Base-by-base conservation (phyloP, 2,888 invertebrate genomes). In the Phaonia tiefii region DNA sequence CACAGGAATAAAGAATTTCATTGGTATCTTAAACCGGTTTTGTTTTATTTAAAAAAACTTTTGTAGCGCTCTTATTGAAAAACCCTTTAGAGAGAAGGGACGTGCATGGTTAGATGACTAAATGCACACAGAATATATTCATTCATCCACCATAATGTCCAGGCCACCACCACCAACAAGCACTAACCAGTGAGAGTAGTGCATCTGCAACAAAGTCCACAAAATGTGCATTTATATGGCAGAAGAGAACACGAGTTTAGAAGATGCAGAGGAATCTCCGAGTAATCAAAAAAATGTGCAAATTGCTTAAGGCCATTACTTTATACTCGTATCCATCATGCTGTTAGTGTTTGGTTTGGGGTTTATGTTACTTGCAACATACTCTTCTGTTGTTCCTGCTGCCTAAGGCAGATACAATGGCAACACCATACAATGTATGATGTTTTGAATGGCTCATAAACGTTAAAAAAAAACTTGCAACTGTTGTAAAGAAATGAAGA, bases 221-320 rank as follows among this genome's bases (percentile, higher is more conserved):
- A 56, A 20, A 15, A 22, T 25, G n/a, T 60, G 10, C 17, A 60
- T 37, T 60, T 60, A n/a, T 60, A 60, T 60, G 60, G 20, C 17
- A 26, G 13, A 11, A 49, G 10, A 49, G 60, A 15, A 60, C 17
- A 17, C 60, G 60, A 39, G 11, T 11, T 1, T 11, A 3, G 25
- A 56, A 56, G 11, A 46, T n/a, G 13, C 3, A 26, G 1, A 15
- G 20, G 17, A 60, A 51, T 11, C 11, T 20, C 63, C 22, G 4
- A 10, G 20, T 63, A 63, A 63, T 39, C 39, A 22, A 63, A 39
- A 63, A 63, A 39, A 63, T 39, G 63, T 63, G 39, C 42, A 63
- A 63, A 63, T 63, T 63, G 73, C 73, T 73, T 37, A 15, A 69
- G 78, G 78, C 72, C 73, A 78, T 78, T 73, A 78, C 60, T 78